phyloP scores from a whole-genome alignment of 2,113 vertebrate species.

The Emydura subglobosa region DNA sequence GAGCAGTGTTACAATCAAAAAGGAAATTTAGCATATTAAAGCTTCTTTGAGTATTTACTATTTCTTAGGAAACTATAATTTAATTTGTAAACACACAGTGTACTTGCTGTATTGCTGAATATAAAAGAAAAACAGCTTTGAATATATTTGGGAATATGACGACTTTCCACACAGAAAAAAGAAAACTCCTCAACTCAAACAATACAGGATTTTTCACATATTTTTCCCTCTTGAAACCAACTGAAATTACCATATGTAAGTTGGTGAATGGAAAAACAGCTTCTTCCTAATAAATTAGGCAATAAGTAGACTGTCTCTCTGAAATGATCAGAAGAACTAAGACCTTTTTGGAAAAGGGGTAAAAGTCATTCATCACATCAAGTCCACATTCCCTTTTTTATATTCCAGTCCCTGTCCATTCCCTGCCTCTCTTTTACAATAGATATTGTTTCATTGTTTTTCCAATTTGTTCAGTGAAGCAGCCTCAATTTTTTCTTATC shows the following conservation, averaged over 20 bases:
- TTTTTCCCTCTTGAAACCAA: not conserved
- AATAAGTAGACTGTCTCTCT: not conserved
- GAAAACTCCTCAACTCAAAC: accelerated
- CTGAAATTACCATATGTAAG: not conserved
- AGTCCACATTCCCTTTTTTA: not conserved
- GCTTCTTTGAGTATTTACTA: not conserved
- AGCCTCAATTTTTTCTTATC: not conserved
- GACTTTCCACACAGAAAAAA: not conserved
- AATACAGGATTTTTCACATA: not conserved
- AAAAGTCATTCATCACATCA: not conserved
- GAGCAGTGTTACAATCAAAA: not conserved
- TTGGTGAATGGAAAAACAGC: not conserved
- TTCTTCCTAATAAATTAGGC: not conserved
- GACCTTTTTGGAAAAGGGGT: not conserved
- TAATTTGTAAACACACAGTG: not conserved
- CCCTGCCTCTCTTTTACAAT: not conserved
- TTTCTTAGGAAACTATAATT: not conserved
- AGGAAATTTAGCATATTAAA: not conserved
- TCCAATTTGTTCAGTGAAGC: not conserved
- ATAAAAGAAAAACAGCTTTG: not conserved
- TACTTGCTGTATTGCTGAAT: not conserved
- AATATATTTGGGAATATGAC: not conserved
- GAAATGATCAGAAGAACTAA: not conserved
- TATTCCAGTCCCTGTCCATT: not conserved
- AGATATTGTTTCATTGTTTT: not conserved